phyloP scores from a whole-genome alignment of 2,797 vertebrate genomes.

The Mus caroli region DNA sequence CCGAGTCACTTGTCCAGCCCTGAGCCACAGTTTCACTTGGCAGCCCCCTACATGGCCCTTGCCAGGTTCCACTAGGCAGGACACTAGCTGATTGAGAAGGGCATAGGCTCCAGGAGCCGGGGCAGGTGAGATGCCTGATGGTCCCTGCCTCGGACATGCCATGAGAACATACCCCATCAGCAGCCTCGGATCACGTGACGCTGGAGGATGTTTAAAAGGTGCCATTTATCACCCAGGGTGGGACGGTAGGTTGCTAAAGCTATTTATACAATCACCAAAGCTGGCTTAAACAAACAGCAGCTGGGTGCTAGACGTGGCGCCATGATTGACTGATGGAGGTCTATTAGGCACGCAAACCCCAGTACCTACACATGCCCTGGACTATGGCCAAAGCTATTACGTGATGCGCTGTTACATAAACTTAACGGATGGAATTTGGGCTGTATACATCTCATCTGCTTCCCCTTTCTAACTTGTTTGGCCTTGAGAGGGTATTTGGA shows the following conservation, averaged over 20 bases:
- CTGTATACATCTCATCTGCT: background rate
- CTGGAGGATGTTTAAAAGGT: background rate
- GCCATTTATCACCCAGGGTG: conserved; percentile 19
- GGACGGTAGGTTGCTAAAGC: conserved; percentile 45
- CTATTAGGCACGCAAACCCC: background rate
- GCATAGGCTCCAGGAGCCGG: conserved; percentile 12
- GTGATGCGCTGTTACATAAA: conserved; percentile 39
- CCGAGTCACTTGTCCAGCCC: background rate
- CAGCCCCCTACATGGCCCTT: background rate
- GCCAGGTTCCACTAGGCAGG: background rate
- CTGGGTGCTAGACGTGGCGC: background rate
- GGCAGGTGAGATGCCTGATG: background rate
- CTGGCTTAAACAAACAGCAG: conserved; percentile 55
- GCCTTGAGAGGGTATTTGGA: background rate
- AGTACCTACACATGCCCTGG: conserved; percentile 44
- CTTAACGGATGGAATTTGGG: conserved; percentile 37
- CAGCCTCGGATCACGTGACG: background rate
- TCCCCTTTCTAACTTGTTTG: conserved; percentile 23
- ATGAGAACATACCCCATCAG: background rate
- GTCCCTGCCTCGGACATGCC: background rate
- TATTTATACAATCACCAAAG: conserved; percentile 65
- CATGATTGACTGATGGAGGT: conserved; percentile 28
- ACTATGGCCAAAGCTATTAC: conserved; percentile 11
- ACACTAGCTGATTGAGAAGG: conserved; percentile 26
- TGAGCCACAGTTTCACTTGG: conserved; percentile 21